Conservation (phyloP, 2,888 invertebrate species). For the Drosophila kambysellisi region DNA sequence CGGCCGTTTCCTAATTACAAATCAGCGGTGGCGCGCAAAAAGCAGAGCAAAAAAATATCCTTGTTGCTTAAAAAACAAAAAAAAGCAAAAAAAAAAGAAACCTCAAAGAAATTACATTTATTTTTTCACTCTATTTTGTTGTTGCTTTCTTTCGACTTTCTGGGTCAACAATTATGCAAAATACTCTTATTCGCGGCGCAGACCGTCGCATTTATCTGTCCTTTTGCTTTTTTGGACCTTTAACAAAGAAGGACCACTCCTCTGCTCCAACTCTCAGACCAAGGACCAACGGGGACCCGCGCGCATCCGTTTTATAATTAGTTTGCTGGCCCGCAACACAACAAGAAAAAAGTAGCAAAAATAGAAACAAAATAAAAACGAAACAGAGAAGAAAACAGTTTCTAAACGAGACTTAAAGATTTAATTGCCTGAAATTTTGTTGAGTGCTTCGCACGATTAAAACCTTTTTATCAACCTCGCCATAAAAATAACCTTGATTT, state of each 20-base stretch:
- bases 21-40: slow-evolving; percentile 78
- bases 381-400: slow-evolving; percentile 51
- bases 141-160: slow-evolving; percentile 67
- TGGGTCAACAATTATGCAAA: slow-evolving; percentile 83
- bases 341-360: slow-evolving; percentile 4
- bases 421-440: slow-evolving; percentile 76
- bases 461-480: slow-evolving; percentile 27
- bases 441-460: slow-evolving; percentile 64
- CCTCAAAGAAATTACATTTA: slow-evolving; percentile 61
- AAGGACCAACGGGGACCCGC: slow-evolving; percentile 33
- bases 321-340: slow-evolving; percentile 55
- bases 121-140: slow-evolving; percentile 42
- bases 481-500: slow-evolving; percentile 34
- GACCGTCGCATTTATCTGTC: slow-evolving; percentile 80
- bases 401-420: slow-evolving; percentile 80
- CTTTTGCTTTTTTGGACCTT: slow-evolving; percentile 58
- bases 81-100: slow-evolving; percentile 18
- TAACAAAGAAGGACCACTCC: slow-evolving; percentile 40
- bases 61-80: slow-evolving; percentile 29
- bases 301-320: slow-evolving; percentile 82
- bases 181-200: slow-evolving; percentile 76
- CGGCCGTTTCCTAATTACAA: slow-evolving; percentile 83
- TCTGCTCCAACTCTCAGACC: neutral
- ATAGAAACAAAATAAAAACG: neutral
- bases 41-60: slow-evolving; percentile 46